phyloP scores from a whole-genome alignment of 2,797 vertebrate genomes.

The Lindbergichthys nudifrons region DNA sequence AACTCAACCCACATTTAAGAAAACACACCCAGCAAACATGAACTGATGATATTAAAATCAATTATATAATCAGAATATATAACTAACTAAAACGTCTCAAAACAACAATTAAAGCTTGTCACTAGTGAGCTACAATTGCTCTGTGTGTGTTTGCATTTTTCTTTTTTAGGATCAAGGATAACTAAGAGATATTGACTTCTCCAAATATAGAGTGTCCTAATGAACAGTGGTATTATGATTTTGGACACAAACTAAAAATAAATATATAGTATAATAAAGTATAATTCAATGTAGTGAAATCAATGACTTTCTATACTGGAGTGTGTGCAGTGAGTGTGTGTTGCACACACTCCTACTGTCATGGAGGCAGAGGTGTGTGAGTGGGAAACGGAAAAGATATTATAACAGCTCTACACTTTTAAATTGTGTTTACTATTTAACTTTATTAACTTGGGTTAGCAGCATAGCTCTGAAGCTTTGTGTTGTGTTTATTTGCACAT shows the following conservation, averaged over 20 bases:
- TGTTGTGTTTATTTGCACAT: slow-evolving; percentile 2
- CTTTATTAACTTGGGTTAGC: not conserved
- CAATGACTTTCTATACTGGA: no score
- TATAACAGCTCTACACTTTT: not conserved
- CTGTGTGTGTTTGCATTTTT: not conserved
- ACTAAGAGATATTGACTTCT: slow-evolving; percentile 27
- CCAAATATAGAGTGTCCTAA: slow-evolving; percentile 5
- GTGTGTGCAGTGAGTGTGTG: no score
- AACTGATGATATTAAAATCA: not conserved
- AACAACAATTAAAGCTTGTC: no score
- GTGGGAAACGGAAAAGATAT: slow-evolving; percentile 6
- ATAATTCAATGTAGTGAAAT: slow-evolving; percentile 33
- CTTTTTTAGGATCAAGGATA: slow-evolving; percentile 27
- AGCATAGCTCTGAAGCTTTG: not conserved
- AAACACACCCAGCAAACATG: not conserved
- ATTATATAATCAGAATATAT: not conserved
- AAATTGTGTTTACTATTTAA: not conserved
- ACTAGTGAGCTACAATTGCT: not conserved
- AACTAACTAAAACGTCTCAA: not conserved
- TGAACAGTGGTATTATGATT: slow-evolving; percentile 44
- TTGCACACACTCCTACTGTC: no score
- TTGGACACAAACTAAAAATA: slow-evolving; percentile 45
- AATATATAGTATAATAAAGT: not conserved
- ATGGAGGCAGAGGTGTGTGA: not conserved
- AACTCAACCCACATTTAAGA: not conserved